phyloP scores from a whole-genome alignment of 2,797 vertebrate genomes.

The Molossus alvarezi region DNA sequence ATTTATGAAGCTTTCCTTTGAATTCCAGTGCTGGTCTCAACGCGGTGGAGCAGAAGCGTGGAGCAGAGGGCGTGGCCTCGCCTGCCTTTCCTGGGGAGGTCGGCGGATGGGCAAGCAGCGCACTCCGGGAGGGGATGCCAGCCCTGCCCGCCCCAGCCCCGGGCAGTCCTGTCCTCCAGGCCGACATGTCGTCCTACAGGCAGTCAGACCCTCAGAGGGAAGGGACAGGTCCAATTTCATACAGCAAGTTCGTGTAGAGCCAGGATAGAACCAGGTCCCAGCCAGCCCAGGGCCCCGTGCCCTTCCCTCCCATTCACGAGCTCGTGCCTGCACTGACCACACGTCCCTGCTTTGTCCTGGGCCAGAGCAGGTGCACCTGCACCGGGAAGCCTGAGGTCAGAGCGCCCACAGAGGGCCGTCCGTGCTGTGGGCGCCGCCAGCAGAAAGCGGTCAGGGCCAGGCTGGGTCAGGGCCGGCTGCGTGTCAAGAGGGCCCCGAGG shows the following conservation, averaged over 20 bases:
- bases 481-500: background rate
- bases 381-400: background rate
- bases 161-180: too few relatives aligned
- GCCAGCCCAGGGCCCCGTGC: background rate
- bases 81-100: background rate
- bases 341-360: background rate
- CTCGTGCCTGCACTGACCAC: background rate
- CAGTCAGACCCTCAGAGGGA: background rate
- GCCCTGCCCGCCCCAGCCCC: accelerated
- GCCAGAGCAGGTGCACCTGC: background rate
- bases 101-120: background rate
- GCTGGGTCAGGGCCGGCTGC: background rate
- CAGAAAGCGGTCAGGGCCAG: background rate
- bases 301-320: background rate
- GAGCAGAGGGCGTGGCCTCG: background rate
- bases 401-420: background rate
- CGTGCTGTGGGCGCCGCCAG: accelerated
- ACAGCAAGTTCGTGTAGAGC: background rate
- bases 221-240: background rate
- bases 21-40: background rate
- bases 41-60: background rate
- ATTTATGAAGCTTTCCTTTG: background rate
- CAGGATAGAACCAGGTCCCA: background rate
- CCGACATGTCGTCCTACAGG: background rate
- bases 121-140: background rate